These are phyloP conservation scores for Sebastes paucispinis DNA, from an alignment of 2,797 vertebrate species.

Conservation along the genomic window DNA sequence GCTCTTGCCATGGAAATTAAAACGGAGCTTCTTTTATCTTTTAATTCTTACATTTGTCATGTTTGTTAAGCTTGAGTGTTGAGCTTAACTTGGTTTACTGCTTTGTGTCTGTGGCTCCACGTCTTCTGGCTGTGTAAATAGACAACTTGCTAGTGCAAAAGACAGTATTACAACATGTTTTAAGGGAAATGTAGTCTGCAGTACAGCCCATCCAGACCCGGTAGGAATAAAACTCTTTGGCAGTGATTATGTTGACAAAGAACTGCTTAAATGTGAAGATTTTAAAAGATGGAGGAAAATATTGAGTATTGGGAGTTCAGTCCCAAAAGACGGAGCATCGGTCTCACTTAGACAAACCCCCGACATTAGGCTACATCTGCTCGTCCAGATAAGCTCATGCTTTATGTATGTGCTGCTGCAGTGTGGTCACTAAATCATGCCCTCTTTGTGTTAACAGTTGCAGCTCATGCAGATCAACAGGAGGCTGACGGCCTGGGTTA, in stretches of 20 bases:
- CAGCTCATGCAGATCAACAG: slow-evolving; percentile 2
- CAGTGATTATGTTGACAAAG: neutral
- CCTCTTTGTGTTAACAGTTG: neutral
- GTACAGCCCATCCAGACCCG: neutral
- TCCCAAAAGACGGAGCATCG: neutral
- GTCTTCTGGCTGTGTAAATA: neutral
- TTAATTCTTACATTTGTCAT: neutral
- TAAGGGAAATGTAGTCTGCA: neutral
- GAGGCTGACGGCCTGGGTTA: neutral
- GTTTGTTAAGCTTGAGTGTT: neutral
- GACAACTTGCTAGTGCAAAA: neutral
- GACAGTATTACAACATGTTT: neutral
- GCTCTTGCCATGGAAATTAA: too few relatives aligned
- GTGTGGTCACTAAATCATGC: neutral
- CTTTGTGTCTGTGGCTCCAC: neutral
- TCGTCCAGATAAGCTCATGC: slow-evolving; percentile 39
- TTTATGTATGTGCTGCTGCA: slow-evolving; percentile 21
- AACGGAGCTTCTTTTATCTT: too few relatives aligned
- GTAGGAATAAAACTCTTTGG: neutral
- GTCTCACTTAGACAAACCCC: neutral
- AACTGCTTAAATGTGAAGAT: neutral
- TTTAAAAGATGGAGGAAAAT: neutral
- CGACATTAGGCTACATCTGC: slow-evolving; percentile 12
- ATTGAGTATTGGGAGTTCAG: neutral
- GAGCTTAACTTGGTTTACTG: too few relatives aligned